Conservation (phyloP, 1,140 invertebrate species). For the fruit fly (Drosophila melanogaster) region Release_6_plus_ISO1_MT NT_033779.5:12668001-12668500, state of each 20-base stretch:
- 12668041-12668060: constrained; percentile 75
- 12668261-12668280: constrained; percentile 51
- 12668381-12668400: constrained; percentile 57
- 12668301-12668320: constrained; percentile 70
- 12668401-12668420: constrained; percentile 54
- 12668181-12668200: constrained; percentile 63
- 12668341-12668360: constrained; percentile 48
- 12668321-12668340: constrained; percentile 55
- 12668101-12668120: constrained; percentile 76
- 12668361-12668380: constrained; percentile 43
- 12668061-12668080: constrained; percentile 72
- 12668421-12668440: constrained; percentile 52
- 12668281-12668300: constrained; percentile 17
- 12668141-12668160: constrained; percentile 70
- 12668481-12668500: constrained; percentile 62
- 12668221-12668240: constrained; percentile 75
- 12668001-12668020: constrained; percentile 51
- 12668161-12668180: constrained; percentile 54
- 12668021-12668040: constrained; percentile 62
- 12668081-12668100: constrained; percentile 67
- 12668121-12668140: constrained; percentile 66
- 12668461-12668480: constrained; percentile 74
- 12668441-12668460: constrained; percentile 69
- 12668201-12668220: constrained; percentile 68
- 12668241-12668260: constrained; percentile 66